Base-by-base conservation (phyloP, 2,888 invertebrate species). In the Temnothorax rugatulus region DNA sequence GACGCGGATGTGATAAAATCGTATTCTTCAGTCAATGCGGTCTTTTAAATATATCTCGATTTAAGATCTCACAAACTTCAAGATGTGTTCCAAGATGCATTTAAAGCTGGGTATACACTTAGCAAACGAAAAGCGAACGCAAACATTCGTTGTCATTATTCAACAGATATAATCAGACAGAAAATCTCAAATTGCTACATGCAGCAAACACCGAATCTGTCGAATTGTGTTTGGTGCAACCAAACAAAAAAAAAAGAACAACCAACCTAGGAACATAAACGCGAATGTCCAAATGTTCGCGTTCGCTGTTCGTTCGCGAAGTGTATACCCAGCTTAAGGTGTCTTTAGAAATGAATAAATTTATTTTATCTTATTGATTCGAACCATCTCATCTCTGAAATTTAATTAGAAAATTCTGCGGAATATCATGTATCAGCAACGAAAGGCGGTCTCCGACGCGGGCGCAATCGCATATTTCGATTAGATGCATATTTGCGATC, bases 1-100 rank as follows among this genome's bases (percentile, higher is more conserved):
- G 41, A 34, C 25, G n/a, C 18, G 15, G 7, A 34, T 34, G 7
- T 34, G n/a, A 18, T 44, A 9, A 54, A 57, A 18, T 52, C 50
- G 9, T 50, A 50, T 21, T 68, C 18, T 52, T 38, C n/a, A 29
- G 15, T 13, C 13, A 9, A 29, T 15, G 25, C 63, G 47, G 18
- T 66, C n/a, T 77, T 50, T 63, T 63, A n/a, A 47, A 63, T 5
- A 25, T 38, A 76, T 66, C 13, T 52, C 25, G 13, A 76, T 38
- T 52, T 38, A 15, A 50, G 13, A 44, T 44, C 8, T 25, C 25
- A 66, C 64, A 66, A 66, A 66, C 41, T 64, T 41, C 21, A 41
- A 63, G 2, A 41, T 25, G 9, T 11, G 13, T 18, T 69, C 2
- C 4, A 63, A 63, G 11, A 34, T 54, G 15, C 9, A 21, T 54